Percentiles rank a stretch among this genome's conserved stretches.
Evolutionary conservation across 2,888 invertebrate genomes (phyloP).

Genomic region (Choreutis nemorana): DNA sequence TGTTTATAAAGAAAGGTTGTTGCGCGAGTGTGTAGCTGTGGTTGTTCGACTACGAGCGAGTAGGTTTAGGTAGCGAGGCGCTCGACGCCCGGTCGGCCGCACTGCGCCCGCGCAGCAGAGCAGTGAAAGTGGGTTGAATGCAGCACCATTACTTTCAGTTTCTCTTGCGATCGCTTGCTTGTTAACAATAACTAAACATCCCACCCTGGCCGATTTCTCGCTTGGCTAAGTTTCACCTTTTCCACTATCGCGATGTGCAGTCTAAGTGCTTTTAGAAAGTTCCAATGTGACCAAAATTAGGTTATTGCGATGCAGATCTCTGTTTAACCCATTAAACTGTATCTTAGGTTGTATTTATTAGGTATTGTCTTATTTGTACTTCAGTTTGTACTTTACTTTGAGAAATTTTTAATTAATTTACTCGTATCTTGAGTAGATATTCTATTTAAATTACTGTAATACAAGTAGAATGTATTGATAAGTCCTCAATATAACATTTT

Average conservation of each 20-base stretch:
- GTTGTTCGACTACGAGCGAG: not conserved
- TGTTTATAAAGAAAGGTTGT: not conserved
- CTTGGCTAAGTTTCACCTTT: constrained; percentile 63
- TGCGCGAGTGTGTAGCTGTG: not conserved
- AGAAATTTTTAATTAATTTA: too few species aligned
- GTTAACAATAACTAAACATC: constrained; percentile 64
- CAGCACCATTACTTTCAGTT: constrained; percentile 63
- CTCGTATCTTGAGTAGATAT: too few species aligned
- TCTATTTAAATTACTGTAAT: too few species aligned
- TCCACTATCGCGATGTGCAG: constrained; percentile 44
- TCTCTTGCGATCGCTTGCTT: constrained; percentile 57
- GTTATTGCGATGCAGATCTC: too few species aligned
- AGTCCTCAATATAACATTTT: too few species aligned
- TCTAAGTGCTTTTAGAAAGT: constrained; percentile 40
- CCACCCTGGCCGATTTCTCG: constrained; percentile 65
- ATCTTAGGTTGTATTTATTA: too few species aligned
- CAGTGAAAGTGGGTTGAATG: constrained; percentile 66
- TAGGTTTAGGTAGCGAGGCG: constrained; percentile 5
- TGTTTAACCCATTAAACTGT: too few species aligned
- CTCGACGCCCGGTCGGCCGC: constrained; percentile 10
- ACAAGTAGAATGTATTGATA: too few species aligned
- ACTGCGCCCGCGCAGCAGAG: constrained; percentile 29
- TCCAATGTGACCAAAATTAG: too few species aligned
- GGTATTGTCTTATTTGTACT: too few species aligned
- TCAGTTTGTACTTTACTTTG: too few species aligned